Percentiles rank a stretch among this genome's conserved stretches.
Evolutionary conservation across 1,140 invertebrate species (phyloP).

Genomic region (Rhagoletis zephyria): DNA sequence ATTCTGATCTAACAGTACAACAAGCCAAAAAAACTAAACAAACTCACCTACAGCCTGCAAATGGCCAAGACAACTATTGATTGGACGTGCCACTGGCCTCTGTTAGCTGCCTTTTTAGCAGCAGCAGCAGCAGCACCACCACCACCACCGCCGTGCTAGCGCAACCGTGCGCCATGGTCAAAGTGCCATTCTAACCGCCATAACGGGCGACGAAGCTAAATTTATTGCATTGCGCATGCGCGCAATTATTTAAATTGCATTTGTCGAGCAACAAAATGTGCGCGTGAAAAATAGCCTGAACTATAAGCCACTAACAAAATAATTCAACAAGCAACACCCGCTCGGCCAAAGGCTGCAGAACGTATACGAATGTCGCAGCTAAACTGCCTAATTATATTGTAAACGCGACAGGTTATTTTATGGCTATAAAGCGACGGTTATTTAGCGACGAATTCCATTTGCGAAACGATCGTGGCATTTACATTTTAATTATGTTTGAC

Average conservation of each 20-base stretch:
- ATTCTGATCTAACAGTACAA: neutral
- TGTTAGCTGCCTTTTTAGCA: neutral
- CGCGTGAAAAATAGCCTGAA: neutral
- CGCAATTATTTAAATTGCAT: constrained; percentile 48
- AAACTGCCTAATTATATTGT: constrained; percentile 47
- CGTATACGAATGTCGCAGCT: neutral
- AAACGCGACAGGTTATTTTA: constrained; percentile 37
- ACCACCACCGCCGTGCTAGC: neutral
- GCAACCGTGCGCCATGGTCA: neutral
- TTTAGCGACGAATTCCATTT: constrained; percentile 37
- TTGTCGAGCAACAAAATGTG: neutral
- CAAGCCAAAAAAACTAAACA: neutral
- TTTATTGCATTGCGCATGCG: constrained; percentile 48
- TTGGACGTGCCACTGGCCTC: constrained; percentile 41
- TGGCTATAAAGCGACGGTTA: constrained; percentile 33
- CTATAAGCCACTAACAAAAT: neutral
- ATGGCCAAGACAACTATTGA: constrained; percentile 12
- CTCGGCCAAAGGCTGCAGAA: neutral
- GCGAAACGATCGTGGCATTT: constrained; percentile 18
- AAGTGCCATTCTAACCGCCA: constrained; percentile 39
- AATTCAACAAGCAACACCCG: constrained; percentile 13
- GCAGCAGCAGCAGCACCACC: neutral
- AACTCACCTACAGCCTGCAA: neutral
- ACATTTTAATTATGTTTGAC: constrained; percentile 20
- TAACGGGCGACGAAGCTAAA: constrained; percentile 20